Percentiles rank a stretch among this genome's conserved stretches.
phyloP scores from a whole-genome alignment of 2,888 invertebrate species.

The Sthenelais limicola region DNA sequence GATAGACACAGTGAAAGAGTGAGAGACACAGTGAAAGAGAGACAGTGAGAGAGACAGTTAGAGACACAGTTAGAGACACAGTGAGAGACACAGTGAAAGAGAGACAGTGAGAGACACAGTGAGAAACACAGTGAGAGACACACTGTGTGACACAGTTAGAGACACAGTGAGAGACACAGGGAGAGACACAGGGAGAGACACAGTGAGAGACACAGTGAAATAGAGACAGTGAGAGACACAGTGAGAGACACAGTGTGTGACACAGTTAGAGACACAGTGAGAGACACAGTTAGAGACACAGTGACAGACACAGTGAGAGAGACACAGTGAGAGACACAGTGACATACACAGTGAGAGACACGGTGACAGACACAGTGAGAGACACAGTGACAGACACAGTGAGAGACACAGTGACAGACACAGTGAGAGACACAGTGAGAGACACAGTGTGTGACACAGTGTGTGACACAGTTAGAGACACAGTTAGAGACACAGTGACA shows the following conservation, averaged over 20 bases:
- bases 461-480: background rate
- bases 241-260: no score
- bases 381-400: background rate
- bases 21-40: no score
- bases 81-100: no score
- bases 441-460: background rate
- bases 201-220: no score
- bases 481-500: background rate
- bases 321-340: background rate
- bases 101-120: no score
- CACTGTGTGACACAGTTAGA: background rate
- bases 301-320: background rate
- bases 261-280: no score
- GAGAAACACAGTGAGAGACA: background rate
- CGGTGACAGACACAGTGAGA: background rate
- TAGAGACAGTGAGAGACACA: no score
- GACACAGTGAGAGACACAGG: background rate
- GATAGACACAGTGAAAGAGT: no score
- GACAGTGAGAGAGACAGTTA: no score
- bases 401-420: background rate
- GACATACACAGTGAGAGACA: conserved; percentile 1
- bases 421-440: background rate
- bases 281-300: no score
- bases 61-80: no score
- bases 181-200: no score